Conservation (phyloP, 2,113 vertebrate species). For the Isichthys henryi region DNA sequence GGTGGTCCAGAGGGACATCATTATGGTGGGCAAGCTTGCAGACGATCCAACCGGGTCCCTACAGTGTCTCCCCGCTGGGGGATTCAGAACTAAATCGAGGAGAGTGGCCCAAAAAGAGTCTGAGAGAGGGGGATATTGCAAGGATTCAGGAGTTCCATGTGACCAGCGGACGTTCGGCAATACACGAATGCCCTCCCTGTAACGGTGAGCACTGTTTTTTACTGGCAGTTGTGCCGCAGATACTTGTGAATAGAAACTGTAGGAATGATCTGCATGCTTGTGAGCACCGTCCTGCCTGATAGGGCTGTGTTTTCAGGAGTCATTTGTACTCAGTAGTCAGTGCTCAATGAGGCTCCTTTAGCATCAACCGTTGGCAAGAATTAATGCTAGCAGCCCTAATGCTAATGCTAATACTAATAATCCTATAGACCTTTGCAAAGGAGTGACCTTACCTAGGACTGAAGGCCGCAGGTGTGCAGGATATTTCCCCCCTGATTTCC, state of each 20-base stretch:
- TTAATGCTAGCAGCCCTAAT: slow-evolving; percentile 1
- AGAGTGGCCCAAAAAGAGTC: neutral
- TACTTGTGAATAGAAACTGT: neutral
- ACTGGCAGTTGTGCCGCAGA: neutral
- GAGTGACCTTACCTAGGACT: slow-evolving; percentile 42
- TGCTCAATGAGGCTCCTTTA: neutral
- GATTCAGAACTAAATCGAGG: neutral
- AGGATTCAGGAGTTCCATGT: neutral
- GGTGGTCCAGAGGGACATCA: slow-evolving; percentile 4
- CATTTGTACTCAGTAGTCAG: neutral
- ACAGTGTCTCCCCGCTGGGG: neutral
- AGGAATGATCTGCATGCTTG: neutral
- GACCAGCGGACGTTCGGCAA: neutral
- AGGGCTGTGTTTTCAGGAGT: neutral
- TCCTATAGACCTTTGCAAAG: slow-evolving; percentile 38
- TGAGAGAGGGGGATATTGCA: neutral
- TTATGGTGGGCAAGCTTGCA: neutral
- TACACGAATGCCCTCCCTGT: neutral
- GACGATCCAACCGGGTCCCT: neutral
- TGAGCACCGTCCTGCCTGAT: neutral
- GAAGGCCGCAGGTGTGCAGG: slow-evolving; percentile 50
- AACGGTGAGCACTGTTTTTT: neutral
- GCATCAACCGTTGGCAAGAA: neutral
- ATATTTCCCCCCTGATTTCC: slow-evolving; percentile 48
- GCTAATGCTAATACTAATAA: slow-evolving; percentile 39